Conservation (phyloP, 2,888 invertebrate genomes). For the Erynnis tages region DNA sequence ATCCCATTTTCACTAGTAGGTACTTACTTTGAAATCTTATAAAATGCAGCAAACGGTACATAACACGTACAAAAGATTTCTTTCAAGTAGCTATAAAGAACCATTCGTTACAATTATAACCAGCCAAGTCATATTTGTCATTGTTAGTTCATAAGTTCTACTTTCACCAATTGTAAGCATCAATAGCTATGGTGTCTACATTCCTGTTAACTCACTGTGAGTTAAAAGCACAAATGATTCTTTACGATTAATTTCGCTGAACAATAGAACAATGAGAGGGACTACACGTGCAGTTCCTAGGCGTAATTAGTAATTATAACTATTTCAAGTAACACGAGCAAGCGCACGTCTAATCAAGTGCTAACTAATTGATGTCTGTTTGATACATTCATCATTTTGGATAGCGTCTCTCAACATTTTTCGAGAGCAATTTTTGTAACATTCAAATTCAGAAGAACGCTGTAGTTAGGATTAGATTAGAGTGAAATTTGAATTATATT, state of each 20-base stretch:
- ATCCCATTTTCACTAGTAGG: no score
- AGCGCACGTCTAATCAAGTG: constrained; percentile 35
- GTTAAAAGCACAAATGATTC: constrained; percentile 12
- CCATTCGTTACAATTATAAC: neutral
- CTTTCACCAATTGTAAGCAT: constrained; percentile 17
- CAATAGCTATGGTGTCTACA: constrained; percentile 11
- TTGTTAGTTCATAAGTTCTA: constrained; percentile 14
- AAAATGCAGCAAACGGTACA: no score
- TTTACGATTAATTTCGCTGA: constrained; percentile 11
- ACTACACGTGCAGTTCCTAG: constrained; percentile 30
- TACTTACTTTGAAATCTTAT: no score
- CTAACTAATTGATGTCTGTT: constrained; percentile 46
- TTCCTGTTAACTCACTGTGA: constrained; percentile 13
- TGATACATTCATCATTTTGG: constrained; percentile 54
- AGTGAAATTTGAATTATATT: neutral
- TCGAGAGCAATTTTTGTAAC: neutral
- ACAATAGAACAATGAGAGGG: constrained; percentile 31
- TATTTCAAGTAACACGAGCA: constrained; percentile 29
- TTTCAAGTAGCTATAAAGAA: constrained; percentile 1
- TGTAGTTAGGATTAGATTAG: no score
- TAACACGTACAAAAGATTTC: no score
- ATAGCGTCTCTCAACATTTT: constrained; percentile 9
- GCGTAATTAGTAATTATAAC: constrained; percentile 29
- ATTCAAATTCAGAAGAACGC: no score
- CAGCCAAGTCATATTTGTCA: constrained; percentile 14